Evolutionary conservation across 2,113 vertebrate genomes (phyloP), one percentile per base, ranked within the genome.

Genomic region (Acrocephalus arundinaceus): DNA sequence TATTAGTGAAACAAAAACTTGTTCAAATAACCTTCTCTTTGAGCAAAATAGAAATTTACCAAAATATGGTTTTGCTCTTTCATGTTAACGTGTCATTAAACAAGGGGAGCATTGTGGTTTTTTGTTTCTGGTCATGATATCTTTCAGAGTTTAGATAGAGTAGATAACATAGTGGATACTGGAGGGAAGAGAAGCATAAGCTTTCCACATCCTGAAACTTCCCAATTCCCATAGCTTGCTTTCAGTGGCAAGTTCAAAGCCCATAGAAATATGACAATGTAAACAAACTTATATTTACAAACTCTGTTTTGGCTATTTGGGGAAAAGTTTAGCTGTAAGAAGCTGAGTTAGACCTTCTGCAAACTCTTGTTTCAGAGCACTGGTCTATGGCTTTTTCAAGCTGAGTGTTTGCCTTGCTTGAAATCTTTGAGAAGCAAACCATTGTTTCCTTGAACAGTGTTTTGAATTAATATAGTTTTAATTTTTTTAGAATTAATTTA

Each of bases 1-100:
- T 73, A 90, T 90, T 54, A 93, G 54, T 59, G 39, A 88, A 93
- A 88, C 48, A 94, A 90, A 91, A 89, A 45, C 49, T 68, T 85
- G 27, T 55, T 89, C 54, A 72, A 91, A 79, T 87, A 7, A 17
- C 72, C 14, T 75, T 63, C 10, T 59, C 27, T 84, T 68, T 68
- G 48, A 91, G 37, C 21, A 70, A 93, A 87, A 68, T 30, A 51
- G 14, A 54, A 88, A 46, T 96, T 84, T 87, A 84, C 27, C 31
- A 70, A 92, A 84, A 70, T 20, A 68, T 4, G 20, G 7, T 8
- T 90, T 94, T 87, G 13, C 48, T 86, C 46, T 76, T 90, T 79
- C 66, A 49, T 79, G 55, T 55, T 70, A 41, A 14, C 14, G 2
- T 89, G 35, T 58, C 20, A 30, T 55, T 66, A 76, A 90, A 90